These are phyloP conservation scores for Probosciger aterrimus DNA, from an alignment of 2,113 vertebrate species.

Conservation along the genomic window DNA sequence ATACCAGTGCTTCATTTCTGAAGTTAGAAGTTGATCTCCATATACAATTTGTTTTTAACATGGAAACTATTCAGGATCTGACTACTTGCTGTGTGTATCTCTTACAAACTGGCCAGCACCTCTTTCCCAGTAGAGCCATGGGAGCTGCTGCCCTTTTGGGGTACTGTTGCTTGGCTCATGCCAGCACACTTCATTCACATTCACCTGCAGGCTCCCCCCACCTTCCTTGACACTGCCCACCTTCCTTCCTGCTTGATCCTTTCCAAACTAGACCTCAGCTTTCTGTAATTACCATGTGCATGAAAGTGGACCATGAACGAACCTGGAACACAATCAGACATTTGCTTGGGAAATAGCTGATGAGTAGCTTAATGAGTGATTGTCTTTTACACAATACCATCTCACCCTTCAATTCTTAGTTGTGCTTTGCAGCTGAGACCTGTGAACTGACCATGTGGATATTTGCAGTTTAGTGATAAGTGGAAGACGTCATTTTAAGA, in stretches of 20 bases:
- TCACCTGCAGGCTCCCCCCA: neutral
- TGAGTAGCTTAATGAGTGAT: neutral
- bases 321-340: neutral
- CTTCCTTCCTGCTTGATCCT: neutral
- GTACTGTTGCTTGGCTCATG: neutral
- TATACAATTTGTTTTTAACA: neutral
- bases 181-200: fast-evolving
- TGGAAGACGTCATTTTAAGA: neutral
- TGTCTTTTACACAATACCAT: neutral
- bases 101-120: neutral
- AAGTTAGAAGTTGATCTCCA: neutral
- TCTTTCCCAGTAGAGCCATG: neutral
- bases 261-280: neutral
- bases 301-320: neutral
- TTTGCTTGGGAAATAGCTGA: neutral
- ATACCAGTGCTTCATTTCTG: neutral
- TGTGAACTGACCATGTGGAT: neutral
- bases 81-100: neutral
- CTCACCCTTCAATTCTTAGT: neutral
- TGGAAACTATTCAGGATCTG: neutral
- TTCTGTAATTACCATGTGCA: neutral
- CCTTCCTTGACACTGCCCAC: fast-evolving
- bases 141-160: neutral
- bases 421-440: neutral
- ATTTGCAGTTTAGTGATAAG: neutral